phyloP scores from a whole-genome alignment of 1,140 invertebrate genomes.

The Eumeta japonica region DNA sequence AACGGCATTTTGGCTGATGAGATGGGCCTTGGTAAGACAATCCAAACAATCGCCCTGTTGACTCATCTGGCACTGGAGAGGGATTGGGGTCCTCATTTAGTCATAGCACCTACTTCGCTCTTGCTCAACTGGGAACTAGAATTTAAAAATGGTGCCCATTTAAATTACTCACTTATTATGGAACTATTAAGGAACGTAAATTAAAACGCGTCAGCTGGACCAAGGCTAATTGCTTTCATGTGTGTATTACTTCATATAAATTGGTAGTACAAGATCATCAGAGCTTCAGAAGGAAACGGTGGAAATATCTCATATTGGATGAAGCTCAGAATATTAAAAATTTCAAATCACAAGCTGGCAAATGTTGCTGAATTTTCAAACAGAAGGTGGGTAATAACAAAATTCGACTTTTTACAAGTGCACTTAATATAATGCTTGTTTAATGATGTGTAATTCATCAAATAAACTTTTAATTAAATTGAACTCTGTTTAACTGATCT shows the following conservation, averaged over 20 bases:
- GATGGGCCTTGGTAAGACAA: slow-evolving; percentile 96
- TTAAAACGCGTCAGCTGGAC: slow-evolving; percentile 96
- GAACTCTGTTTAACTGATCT: too few relatives aligned
- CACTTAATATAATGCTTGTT: slow-evolving; percentile 6
- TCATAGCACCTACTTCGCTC: slow-evolving; percentile 99
- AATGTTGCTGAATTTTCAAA: slow-evolving; percentile 93
- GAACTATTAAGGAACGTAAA: slow-evolving; percentile 94
- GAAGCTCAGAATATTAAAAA: slow-evolving; percentile 99
- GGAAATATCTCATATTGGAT: slow-evolving; percentile 99
- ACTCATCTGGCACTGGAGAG: slow-evolving; percentile 95
- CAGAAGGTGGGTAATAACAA: slow-evolving; percentile 76
- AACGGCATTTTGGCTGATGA: slow-evolving; percentile 94
- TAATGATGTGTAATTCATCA: slow-evolving; percentile 6
- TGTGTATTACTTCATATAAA: slow-evolving; percentile 99
- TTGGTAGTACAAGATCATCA: slow-evolving; percentile 98
- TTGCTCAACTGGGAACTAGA: slow-evolving; percentile 99
- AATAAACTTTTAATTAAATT: too few relatives aligned
- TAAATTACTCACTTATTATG: slow-evolving; percentile 99
- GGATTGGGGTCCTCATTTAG: slow-evolving; percentile 98
- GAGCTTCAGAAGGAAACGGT: slow-evolving; percentile 95
- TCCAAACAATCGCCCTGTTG: slow-evolving; percentile 96
- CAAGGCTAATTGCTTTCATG: slow-evolving; percentile 98
- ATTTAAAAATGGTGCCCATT: slow-evolving; percentile 99
- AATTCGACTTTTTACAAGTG: not conserved
- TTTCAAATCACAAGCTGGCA: slow-evolving; percentile 99